Conservation (phyloP, 2,113 vertebrate species). For the Toxotes chatareus region DNA sequence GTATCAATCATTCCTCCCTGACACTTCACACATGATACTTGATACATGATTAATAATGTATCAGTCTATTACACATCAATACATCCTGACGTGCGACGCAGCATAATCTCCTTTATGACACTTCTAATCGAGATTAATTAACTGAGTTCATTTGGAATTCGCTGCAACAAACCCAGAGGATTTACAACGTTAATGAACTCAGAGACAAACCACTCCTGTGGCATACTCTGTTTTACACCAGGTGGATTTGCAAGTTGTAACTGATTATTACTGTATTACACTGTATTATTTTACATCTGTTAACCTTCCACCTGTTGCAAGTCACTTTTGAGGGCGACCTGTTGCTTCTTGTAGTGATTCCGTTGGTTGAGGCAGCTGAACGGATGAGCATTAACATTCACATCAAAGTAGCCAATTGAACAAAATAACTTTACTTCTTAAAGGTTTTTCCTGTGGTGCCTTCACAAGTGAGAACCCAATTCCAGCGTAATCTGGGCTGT, state of each 20-base stretch:
- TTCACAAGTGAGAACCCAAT: neutral
- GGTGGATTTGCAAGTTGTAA: slow-evolving; percentile 31
- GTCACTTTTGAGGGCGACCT: neutral
- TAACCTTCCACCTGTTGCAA: slow-evolving; percentile 18
- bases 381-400: neutral
- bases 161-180: slow-evolving; percentile 38
- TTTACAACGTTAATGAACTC: slow-evolving; percentile 53
- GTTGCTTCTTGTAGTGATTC: neutral
- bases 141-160: slow-evolving; percentile 52
- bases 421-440: neutral
- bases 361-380: neutral
- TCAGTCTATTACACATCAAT: slow-evolving; percentile 30
- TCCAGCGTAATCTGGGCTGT: neutral
- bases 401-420: neutral
- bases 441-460: no score
- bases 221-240: slow-evolving; percentile 26
- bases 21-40: slow-evolving; percentile 34
- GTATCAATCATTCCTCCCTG: slow-evolving; percentile 4
- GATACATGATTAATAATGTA: slow-evolving; percentile 55
- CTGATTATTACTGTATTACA: slow-evolving; percentile 13
- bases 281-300: slow-evolving; percentile 51
- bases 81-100: slow-evolving; percentile 20
- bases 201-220: slow-evolving; percentile 14
- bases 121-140: slow-evolving; percentile 67
- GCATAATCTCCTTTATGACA: slow-evolving; percentile 24